Percentiles rank a stretch among this genome's conserved stretches.
These are phyloP conservation scores for Gila robusta DNA, from an alignment of 2,797 vertebrate species.

Conservation along the genomic window DNA sequence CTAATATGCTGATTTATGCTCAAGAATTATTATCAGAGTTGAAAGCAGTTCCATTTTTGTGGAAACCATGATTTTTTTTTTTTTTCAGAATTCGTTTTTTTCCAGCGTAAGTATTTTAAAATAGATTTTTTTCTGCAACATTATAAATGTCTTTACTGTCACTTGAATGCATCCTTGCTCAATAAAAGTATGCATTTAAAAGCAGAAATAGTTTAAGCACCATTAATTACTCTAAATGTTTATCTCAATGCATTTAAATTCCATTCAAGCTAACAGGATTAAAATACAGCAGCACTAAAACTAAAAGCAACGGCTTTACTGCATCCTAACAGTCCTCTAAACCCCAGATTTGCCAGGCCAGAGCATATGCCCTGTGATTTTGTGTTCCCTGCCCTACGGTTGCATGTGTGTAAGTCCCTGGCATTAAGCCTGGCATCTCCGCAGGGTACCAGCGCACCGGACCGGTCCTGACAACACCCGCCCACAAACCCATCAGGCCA, in stretches of 20 bases:
- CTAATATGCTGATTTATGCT: background rate
- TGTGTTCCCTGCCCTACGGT: conserved; percentile 40
- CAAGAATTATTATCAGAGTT: background rate
- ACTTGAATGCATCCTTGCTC: background rate
- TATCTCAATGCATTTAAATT: background rate
- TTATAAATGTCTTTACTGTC: background rate
- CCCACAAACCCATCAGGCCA: conserved; percentile 25
- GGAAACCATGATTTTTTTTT: too few relatives aligned
- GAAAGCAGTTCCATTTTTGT: background rate
- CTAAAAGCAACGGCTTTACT: background rate
- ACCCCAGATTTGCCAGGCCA: background rate
- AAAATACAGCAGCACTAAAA: background rate
- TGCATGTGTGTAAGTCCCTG: conserved; percentile 23
- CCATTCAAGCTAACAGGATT: background rate
- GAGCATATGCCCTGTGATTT: conserved; percentile 45
- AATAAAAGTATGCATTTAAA: background rate
- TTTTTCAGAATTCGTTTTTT: too few relatives aligned
- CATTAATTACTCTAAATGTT: background rate
- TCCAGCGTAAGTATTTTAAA: background rate
- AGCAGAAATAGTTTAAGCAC: background rate
- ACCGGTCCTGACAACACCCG: conserved; percentile 24
- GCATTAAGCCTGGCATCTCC: conserved; percentile 45
- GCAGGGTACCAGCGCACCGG: conserved; percentile 37
- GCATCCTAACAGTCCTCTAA: background rate
- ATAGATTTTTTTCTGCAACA: background rate